A percentile compares a stretch with the other conserved stretches of the same genome.
Evolutionary conservation across 2,888 invertebrate genomes (phyloP).

Genomic region (Marasmarcha lunaedactyla): DNA sequence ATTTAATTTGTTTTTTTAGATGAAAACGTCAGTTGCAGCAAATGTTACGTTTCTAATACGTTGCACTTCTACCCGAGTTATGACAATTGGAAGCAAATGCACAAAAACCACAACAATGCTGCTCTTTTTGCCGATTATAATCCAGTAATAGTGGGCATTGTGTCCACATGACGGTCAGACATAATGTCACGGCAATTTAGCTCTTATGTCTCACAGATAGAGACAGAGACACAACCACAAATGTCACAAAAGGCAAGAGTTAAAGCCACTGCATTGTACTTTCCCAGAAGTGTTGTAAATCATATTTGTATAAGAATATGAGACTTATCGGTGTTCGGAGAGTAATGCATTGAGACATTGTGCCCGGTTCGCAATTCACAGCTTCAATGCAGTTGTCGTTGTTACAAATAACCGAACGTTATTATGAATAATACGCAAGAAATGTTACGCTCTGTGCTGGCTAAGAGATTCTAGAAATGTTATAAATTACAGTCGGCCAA

Average conservation of each 20-base stretch:
- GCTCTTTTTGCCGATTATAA: constrained; percentile 63
- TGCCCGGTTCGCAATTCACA: constrained; percentile 31
- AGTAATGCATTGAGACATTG: neutral
- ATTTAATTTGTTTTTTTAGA: no score
- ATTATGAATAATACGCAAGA: constrained; percentile 20
- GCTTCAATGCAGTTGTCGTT: constrained; percentile 28
- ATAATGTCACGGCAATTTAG: constrained; percentile 29
- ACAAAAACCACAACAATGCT: constrained; percentile 29
- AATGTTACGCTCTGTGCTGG: constrained; percentile 23
- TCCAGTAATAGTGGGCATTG: constrained; percentile 66
- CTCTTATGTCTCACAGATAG: constrained; percentile 22
- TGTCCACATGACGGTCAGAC: constrained; percentile 50
- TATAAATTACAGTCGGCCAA: no score
- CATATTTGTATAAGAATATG: constrained; percentile 46
- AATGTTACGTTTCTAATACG: no score
- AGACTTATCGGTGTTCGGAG: neutral
- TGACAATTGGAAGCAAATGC: neutral
- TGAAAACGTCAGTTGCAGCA: no score
- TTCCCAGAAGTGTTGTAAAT: constrained; percentile 45
- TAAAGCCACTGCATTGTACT: constrained; percentile 26
- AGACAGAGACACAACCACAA: constrained; percentile 18
- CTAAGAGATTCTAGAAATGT: no score
- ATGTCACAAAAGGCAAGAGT: constrained; percentile 54
- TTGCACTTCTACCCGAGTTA: no score
- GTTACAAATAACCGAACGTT: constrained; percentile 33